Conservation (phyloP, 2,888 invertebrate genomes). For the Cryptocheilus praepositus region DNA sequence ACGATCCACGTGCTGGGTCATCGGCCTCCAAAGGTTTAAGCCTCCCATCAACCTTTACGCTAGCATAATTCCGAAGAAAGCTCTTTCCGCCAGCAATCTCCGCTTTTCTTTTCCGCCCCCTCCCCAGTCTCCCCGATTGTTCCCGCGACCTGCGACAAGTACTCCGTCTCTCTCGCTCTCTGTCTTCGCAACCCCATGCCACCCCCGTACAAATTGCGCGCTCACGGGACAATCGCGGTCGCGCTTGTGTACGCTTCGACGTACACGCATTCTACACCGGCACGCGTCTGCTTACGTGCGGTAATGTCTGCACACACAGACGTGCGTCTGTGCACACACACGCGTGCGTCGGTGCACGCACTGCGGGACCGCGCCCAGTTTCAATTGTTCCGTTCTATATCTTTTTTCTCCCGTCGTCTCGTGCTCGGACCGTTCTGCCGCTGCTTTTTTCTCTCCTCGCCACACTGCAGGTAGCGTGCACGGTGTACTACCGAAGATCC, state of each 20-base stretch:
- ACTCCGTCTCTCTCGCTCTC: slow-evolving; percentile 15
- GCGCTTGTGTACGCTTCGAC: neutral
- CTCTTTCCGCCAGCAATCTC: no score
- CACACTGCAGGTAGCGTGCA: slow-evolving; percentile 34
- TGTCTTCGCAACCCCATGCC: slow-evolving; percentile 21
- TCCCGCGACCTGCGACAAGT: slow-evolving; percentile 27
- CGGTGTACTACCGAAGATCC: slow-evolving; percentile 19
- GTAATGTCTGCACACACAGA: no score
- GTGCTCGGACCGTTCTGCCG: slow-evolving; percentile 20
- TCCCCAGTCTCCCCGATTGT: slow-evolving; percentile 3
- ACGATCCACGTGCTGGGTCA: no score
- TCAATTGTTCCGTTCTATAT: slow-evolving; percentile 59
- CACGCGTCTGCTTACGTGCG: slow-evolving; percentile 12
- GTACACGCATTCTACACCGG: slow-evolving; percentile 24
- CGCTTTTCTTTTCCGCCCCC: slow-evolving; percentile 2
- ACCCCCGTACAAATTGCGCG: slow-evolving; percentile 36
- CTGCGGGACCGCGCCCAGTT: slow-evolving; percentile 36
- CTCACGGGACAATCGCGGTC: slow-evolving; percentile 19
- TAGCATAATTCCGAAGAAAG: slow-evolving; percentile 11
- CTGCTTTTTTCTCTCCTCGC: slow-evolving; percentile 31
- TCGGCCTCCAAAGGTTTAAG: no score
- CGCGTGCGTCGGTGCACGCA: slow-evolving; percentile 21
- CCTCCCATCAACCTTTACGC: neutral
- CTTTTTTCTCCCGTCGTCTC: slow-evolving; percentile 17
- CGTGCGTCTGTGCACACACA: slow-evolving; percentile 9